These are phyloP conservation scores for Ceryle rudis DNA, from an alignment of 2,797 vertebrate genomes.

Conservation along the genomic window DNA sequence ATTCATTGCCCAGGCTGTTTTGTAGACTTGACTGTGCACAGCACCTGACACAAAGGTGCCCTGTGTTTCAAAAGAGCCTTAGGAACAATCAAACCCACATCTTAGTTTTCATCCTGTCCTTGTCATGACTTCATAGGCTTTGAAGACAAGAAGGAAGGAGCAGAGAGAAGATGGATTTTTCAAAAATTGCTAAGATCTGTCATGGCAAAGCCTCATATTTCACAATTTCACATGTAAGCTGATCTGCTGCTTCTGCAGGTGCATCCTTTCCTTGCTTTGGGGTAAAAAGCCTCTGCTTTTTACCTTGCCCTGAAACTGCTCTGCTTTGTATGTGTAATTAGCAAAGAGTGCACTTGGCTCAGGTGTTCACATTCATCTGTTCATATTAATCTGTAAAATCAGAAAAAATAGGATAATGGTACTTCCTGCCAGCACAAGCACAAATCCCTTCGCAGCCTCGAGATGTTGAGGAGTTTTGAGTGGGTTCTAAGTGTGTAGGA, in stretches of 20 bases:
- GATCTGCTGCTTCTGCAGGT: not conserved
- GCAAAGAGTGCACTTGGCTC: accelerated
- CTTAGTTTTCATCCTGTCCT: not conserved
- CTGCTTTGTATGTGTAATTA: not conserved
- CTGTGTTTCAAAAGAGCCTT: not conserved
- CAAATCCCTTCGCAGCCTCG: not conserved
- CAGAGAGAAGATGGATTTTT: not conserved
- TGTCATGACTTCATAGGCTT: not conserved
- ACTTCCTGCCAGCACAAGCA: not conserved
- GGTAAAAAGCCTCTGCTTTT: not conserved
- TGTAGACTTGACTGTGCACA: not conserved
- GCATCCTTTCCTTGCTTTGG: not conserved
- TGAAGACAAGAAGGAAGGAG: not conserved
- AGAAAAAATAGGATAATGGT: not conserved
- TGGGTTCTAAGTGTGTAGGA: not conserved
- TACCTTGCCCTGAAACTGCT: not conserved
- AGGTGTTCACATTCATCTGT: not conserved
- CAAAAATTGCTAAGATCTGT: not conserved
- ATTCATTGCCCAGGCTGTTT: not conserved
- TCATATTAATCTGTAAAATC: not conserved
- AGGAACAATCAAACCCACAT: not conserved
- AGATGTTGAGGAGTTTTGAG: not conserved
- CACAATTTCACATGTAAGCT: not conserved
- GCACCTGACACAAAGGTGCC: not conserved
- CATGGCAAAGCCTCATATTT: not conserved